Base-by-base conservation (phyloP, 2,797 vertebrate genomes). In the Naso thynnoides region DNA sequence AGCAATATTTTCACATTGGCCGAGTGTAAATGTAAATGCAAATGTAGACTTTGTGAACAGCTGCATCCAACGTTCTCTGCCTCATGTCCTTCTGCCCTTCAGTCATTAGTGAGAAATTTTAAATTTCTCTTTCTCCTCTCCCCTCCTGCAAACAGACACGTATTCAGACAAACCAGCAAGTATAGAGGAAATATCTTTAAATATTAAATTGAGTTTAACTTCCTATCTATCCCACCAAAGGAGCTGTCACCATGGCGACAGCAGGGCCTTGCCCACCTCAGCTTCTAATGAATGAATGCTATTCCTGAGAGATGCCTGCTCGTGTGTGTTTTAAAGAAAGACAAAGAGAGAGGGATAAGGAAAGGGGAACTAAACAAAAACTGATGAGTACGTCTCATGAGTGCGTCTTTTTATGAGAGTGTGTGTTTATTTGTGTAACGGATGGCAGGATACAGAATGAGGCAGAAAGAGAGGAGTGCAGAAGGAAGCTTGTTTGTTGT, bases 101-200 rank as follows among this genome's bases (percentile, higher is more conserved):
- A 81, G 70, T 88, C 72, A 73, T 78, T 82, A 84, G 55, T 19
- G 49, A 70, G 58, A 79, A 82, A 83, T 85, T 76, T 85, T 76
- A 70, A 16, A 72, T 59, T 55, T 74, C 45, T 68, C 36, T 19
- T 64, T 57, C 47, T 48, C 27, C 1, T 52, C 60, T 48, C 29
- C 27, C 71, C 68, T 70, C 65, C 4, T 15, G 5, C 48, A 42
- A 36, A 53, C 26, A 64, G 62, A 52, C 39, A 41, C 42, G n/a
- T 50, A 48, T 48, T 65, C 49, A 23, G 60, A 68, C 14, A 41
- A 63, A 59, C 50, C 52, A 36, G 8, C 39, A 70, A n/a, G 65
- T 71, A 54, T 5, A 62, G 50, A 67, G 4, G 3, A 83, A 82
- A 72, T 29, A 67, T 66, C 65, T 87, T 85, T 77, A 85, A 88